Conservation (phyloP, 2,113 vertebrate species). For the Cervus canadensis region DNA sequence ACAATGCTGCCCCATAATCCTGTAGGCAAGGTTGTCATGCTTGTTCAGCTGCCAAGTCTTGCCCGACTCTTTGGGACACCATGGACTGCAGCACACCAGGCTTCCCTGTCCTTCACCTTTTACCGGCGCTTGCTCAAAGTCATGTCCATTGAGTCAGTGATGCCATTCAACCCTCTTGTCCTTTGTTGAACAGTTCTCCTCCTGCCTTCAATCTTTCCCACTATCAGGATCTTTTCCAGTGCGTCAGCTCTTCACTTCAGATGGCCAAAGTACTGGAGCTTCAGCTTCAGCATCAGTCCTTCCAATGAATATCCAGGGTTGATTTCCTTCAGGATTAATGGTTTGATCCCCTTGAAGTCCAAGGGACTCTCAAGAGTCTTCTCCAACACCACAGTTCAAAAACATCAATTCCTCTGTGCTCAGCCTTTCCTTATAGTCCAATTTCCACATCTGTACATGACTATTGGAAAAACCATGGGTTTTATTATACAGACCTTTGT, state of each 20-base stretch:
- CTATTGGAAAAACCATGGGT: not conserved
- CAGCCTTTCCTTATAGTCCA: not conserved
- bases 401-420: not conserved
- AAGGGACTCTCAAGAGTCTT: not conserved
- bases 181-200: not conserved
- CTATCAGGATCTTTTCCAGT: not conserved
- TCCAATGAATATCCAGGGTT: not conserved
- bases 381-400: not conserved
- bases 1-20: not conserved
- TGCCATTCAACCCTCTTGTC: not conserved
- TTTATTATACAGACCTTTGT: not conserved
- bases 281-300: not conserved
- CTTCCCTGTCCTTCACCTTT: not conserved
- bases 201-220: not conserved
- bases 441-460: not conserved
- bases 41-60: not conserved
- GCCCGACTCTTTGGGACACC: not conserved
- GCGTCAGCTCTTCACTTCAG: not conserved
- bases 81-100: not conserved
- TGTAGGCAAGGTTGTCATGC: not conserved
- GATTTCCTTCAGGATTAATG: not conserved
- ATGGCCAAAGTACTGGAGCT: not conserved
- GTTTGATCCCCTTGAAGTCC: not conserved
- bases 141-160: not conserved
- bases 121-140: not conserved